Conservation (phyloP, 2,888 invertebrate genomes). For the Pandemis corylana region DNA sequence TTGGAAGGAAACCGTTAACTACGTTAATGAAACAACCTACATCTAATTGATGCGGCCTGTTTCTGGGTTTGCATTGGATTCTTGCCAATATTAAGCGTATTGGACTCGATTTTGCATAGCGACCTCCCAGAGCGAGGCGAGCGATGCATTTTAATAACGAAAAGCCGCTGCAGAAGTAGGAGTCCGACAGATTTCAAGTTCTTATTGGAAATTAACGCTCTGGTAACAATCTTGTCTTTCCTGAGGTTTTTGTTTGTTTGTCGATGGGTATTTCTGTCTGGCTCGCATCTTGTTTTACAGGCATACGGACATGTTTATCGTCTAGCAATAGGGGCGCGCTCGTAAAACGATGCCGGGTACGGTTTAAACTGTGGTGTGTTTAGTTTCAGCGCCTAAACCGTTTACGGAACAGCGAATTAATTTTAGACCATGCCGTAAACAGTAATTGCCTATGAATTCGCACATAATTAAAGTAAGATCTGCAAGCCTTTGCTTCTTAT, state of each 20-base stretch:
- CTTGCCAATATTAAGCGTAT: constrained; percentile 53
- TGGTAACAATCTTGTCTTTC: constrained; percentile 36
- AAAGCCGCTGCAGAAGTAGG: constrained; percentile 2
- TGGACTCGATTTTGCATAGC: constrained; percentile 35
- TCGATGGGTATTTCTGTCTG: constrained; percentile 68
- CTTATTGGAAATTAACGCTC: constrained; percentile 9
- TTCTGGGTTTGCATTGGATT: constrained; percentile 54
- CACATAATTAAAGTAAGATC: background rate
- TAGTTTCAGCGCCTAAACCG: constrained; percentile 56
- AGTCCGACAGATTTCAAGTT: background rate
- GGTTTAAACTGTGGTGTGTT: constrained; percentile 61
- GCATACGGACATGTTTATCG: constrained; percentile 72
- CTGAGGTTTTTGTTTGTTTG: constrained; percentile 64
- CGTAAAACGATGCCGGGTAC: constrained; percentile 71
- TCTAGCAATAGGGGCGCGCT: constrained; percentile 63
- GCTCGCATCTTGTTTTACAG: constrained; percentile 63
- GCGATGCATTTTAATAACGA: constrained; percentile 36
- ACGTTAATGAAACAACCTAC: constrained; percentile 12
- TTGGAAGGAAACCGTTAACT: background rate
- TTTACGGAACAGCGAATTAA: constrained; percentile 39
- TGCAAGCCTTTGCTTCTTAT: background rate
- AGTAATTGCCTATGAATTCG: constrained; percentile 16
- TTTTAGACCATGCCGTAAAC: constrained; percentile 29
- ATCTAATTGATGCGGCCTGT: constrained; percentile 54
- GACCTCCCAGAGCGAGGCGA: constrained; percentile 30